Evolutionary conservation across 92 coral and sea anemone genomes (phyloP), one percentile per base, ranked within the genome.

Genomic region (Epizoanthus ramosus): DNA sequence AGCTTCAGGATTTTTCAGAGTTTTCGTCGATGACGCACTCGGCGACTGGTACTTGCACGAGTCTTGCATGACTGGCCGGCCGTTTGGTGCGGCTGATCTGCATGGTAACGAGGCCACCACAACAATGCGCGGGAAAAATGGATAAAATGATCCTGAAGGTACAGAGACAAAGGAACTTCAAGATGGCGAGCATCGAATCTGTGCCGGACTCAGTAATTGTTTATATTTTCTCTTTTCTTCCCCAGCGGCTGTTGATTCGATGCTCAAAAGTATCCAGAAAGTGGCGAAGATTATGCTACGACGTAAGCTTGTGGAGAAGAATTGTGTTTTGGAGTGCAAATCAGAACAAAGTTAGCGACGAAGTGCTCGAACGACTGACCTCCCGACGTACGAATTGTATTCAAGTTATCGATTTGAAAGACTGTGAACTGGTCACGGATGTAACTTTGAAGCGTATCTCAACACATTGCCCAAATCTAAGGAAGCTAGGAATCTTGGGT

Each of bases 41-140:
- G 43, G 3, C 6, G 43, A 37, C 43, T 37, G 43, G 43, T 37
- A 37, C 43, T 3, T 37, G 43, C 5, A 37, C 31, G 31, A 28
- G 43, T 37, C 0, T 37, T 37, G 43, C 0, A 37, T 37, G 43
- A 37, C 43, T 2, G 31, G 2, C 31, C 31, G 31, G 50, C 50
- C 50, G 50, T 6, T 43, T 43, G 9, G 50, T 8, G 50, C 12
- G 50, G 0, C 14, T 12, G 54, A 50, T 9, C 54, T 50, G 54
- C 86, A 61, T 70, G 80, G 28, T 50, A 89, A 60, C 58, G 92
- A 89, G 92, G 92, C 91, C 54, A 50, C 54, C 73, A 71, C 68
- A 92, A 93, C 97, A 90, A 89, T 88, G 89, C 97, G 97, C 94
- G 96, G 96, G 97, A 92, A 92, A 94, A 87, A 63, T 88, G 63